Evolutionary conservation across 2,888 invertebrate genomes (phyloP), one percentile per base, ranked within the genome.

Genomic region (Gandaritis pyraliata): DNA sequence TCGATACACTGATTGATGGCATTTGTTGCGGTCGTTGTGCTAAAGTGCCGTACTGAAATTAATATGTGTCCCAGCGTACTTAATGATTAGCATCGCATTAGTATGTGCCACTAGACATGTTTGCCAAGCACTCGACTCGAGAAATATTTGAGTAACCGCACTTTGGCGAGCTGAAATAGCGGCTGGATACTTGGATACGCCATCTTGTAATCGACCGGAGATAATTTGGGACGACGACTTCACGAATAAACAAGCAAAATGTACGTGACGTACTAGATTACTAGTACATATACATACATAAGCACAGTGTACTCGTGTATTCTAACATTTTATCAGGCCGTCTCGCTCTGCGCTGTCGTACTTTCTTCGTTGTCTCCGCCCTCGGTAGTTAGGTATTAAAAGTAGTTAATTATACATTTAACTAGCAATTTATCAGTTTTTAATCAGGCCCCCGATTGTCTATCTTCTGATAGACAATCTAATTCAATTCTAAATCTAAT

Each of bases 81-180:
- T 66, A 85, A 82, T 85, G 77, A 87, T 88, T 88, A 88, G 86
- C 89, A 88, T 87, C 78, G 66, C 87, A 89, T 90, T 89, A 87
- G 86, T 88, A 88, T 88, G 88, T 84, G 76, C 78, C 79, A 76
- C 81, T 77, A 77, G 78, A 73, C 77, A 73, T 85, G 83, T 87
- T 88, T 85, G 83, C 79, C 76, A 72, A 82, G 79, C 82, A 82
- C 82, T 86, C 73, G 72, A 73, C 74, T 82, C 72, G 73, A 81
- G 79, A 86, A 84, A 83, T 87, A 85, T 87, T 87, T 87, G 81
- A 80, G 72, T 83, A 86, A 85, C 83, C 81, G 83, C 79, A 80
- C 78, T 81, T 77, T 71, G 72, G 66, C 68, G 66, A 72, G 72
- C 76, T 79, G 72, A 76, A 80, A 81, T 74, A 71, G 69, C 68